Evolutionary conservation across 2,113 vertebrate species (phyloP).

Genomic region (human): GRCh38 chr2:155254001-155254500

Average conservation of each 20-base stretch:
- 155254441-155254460: too few species aligned
- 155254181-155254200: neutral
- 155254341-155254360: neutral
- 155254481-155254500: neutral
- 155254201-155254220: neutral
- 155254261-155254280: neutral
- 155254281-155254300: neutral
- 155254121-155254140: neutral
- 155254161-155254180: neutral
- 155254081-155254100: neutral
- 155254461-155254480: too few species aligned
- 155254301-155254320: neutral
- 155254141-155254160: neutral
- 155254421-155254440: too few species aligned
- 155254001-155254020: neutral
- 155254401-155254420: neutral
- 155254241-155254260: too few species aligned
- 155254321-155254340: neutral
- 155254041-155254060: neutral
- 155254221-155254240: neutral
- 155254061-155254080: neutral
- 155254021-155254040: neutral
- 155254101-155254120: neutral
- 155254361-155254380: neutral
- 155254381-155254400: neutral